A percentile compares a stretch with the other conserved stretches of the same genome.
Evolutionary conservation across 2,888 invertebrate species (phyloP).

Genomic region (Macrophya alboannulata): DNA sequence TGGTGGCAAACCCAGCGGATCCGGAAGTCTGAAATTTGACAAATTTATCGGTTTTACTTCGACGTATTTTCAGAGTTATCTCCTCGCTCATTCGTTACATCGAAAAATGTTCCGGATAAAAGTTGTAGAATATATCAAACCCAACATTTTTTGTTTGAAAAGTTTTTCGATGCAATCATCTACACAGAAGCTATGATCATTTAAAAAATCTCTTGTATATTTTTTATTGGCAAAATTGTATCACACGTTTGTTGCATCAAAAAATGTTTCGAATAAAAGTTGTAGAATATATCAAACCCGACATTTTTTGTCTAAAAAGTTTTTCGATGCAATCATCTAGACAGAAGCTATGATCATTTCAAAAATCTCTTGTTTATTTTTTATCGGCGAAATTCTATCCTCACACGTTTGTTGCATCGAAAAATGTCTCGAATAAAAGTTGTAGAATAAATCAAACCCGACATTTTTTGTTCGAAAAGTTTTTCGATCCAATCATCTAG

Average conservation of each 20-base stretch:
- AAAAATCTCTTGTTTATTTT: no score
- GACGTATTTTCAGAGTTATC: not conserved
- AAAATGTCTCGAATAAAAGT: not conserved
- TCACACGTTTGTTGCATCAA: not conserved
- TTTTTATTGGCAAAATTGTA: not conserved
- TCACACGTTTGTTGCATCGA: not conserved
- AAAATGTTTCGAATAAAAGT: not conserved
- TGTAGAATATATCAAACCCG: not conserved
- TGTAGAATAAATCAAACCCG: not conserved
- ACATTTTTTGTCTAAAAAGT: not conserved
- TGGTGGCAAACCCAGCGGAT: constrained; percentile 75
- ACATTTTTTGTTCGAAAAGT: not conserved
- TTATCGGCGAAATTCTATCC: not conserved
- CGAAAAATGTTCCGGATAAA: not conserved
- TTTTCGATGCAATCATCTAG: not conserved
- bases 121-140: not conserved
- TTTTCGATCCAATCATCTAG: not conserved
- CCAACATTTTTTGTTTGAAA: not conserved
- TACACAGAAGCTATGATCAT: not conserved
- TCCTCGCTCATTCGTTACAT: not conserved
- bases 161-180: not conserved
- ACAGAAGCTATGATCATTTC: not conserved
- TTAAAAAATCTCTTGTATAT: not conserved
- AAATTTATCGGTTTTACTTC: not conserved
- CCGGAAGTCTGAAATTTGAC: constrained; percentile 72